phyloP scores from a whole-genome alignment of 2,797 vertebrate genomes.

The Eupleurogrammus muticus region DNA sequence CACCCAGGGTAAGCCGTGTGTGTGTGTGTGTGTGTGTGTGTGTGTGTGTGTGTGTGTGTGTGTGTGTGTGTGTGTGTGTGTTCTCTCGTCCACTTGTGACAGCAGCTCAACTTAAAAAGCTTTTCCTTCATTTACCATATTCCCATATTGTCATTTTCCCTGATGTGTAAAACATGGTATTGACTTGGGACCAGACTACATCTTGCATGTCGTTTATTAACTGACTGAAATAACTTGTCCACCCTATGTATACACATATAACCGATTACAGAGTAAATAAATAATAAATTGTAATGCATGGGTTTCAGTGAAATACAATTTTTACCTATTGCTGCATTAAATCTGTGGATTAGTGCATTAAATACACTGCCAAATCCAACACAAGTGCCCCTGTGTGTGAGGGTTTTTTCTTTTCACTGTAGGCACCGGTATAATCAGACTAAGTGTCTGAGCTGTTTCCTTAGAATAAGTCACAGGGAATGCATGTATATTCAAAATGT shows the following conservation, averaged over 20 bases:
- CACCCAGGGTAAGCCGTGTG: slow-evolving; percentile 71
- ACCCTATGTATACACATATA: slow-evolving; percentile 5
- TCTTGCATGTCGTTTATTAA: slow-evolving; percentile 29
- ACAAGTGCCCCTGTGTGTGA: slow-evolving; percentile 31
- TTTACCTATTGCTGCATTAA: slow-evolving; percentile 28
- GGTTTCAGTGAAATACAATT: slow-evolving; percentile 22
- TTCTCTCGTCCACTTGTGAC: neutral
- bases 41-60: slow-evolving; percentile 5
- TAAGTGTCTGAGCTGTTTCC: slow-evolving; percentile 48
- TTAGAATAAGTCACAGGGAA: slow-evolving; percentile 39
- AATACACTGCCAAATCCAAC: slow-evolving; percentile 44
- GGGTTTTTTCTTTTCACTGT: slow-evolving; percentile 18
- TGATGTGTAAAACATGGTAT: slow-evolving; percentile 26
- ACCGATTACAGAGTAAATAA: slow-evolving; percentile 7
- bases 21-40: slow-evolving; percentile 22
- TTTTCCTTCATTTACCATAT: slow-evolving; percentile 13
- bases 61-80: slow-evolving; percentile 9
- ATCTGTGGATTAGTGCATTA: slow-evolving; percentile 37
- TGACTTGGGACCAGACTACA: slow-evolving; percentile 18
- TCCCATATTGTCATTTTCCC: slow-evolving; percentile 5
- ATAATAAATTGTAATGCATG: neutral
- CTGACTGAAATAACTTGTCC: slow-evolving; percentile 23
- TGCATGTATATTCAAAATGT: slow-evolving; percentile 30
- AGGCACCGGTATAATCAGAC: slow-evolving; percentile 49
- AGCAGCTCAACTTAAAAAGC: neutral